A percentile compares a stretch with the other conserved stretches of the same genome.
Evolutionary conservation across 2,113 vertebrate species (phyloP).

Genomic region (Tetrax tetrax): DNA sequence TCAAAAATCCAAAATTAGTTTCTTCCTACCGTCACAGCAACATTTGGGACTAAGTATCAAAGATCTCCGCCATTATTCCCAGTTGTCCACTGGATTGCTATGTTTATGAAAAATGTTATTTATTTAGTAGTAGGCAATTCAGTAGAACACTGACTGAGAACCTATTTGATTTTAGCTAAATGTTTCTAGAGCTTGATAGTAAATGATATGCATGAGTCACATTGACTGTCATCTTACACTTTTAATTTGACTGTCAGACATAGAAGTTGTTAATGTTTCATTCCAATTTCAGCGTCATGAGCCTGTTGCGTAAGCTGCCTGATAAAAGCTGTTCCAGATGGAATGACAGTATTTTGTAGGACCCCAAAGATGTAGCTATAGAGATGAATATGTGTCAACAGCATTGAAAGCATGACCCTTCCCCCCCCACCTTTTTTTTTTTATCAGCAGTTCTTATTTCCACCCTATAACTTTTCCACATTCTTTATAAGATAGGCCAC

Average conservation of each 20-base stretch:
- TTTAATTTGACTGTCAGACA: constrained; percentile 54
- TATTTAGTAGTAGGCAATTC: not conserved
- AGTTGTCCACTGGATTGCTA: not conserved
- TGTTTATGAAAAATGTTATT: not conserved
- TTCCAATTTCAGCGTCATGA: not conserved
- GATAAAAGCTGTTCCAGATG: constrained; percentile 41
- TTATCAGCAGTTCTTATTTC: not conserved
- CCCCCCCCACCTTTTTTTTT: not conserved
- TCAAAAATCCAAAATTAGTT: not conserved
- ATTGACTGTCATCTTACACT: constrained; percentile 35
- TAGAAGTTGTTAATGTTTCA: constrained; percentile 14
- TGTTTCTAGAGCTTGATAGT: constrained; percentile 30
- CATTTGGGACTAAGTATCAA: not conserved
- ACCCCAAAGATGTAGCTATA: not conserved
- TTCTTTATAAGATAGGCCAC: not conserved
- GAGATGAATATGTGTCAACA: not conserved
- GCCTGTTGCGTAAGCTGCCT: constrained; percentile 10
- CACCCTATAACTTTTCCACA: not conserved
- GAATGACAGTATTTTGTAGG: constrained; percentile 12
- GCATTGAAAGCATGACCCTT: constrained; percentile 12
- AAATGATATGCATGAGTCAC: constrained; percentile 21
- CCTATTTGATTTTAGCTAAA: not conserved
- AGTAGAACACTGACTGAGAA: not conserved
- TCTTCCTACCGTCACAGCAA: not conserved
- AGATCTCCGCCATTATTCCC: not conserved